phyloP scores from a whole-genome alignment of 2,888 invertebrate genomes.

The Meloe dianella region DNA sequence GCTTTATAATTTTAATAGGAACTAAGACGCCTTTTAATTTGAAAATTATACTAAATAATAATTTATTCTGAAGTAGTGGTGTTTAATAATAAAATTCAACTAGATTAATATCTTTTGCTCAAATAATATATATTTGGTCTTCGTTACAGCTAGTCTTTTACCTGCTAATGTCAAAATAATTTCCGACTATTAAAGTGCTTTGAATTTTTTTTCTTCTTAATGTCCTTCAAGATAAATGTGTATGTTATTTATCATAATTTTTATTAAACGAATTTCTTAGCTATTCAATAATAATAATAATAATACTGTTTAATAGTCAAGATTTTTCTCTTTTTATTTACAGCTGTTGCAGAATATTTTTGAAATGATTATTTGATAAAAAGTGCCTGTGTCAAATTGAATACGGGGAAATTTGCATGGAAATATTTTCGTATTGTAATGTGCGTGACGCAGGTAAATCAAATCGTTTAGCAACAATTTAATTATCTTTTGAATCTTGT shows the following conservation, averaged over 20 bases:
- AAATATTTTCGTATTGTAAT: too few species aligned
- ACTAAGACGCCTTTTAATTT: slow-evolving; percentile 1
- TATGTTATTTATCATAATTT: background rate
- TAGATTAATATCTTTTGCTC: slow-evolving; percentile 6
- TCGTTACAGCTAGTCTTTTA: slow-evolving; percentile 19
- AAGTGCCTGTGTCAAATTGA: too few species aligned
- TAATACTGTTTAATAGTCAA: too few species aligned
- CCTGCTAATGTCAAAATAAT: slow-evolving; percentile 31
- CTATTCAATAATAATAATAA: too few species aligned
- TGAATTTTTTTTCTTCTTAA: background rate
- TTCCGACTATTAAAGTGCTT: slow-evolving; percentile 23
- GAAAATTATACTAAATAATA: slow-evolving; percentile 9
- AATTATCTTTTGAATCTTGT: background rate
- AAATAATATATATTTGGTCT: slow-evolving; percentile 3
- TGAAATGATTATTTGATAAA: too few species aligned
- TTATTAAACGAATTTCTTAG: background rate
- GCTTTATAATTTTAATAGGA: slow-evolving; percentile 1
- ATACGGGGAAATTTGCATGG: too few species aligned
- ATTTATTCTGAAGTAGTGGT: background rate
- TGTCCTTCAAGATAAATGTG: background rate
- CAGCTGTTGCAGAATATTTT: too few species aligned
- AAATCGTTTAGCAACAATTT: background rate
- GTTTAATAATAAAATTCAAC: background rate
- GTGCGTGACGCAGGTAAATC: background rate
- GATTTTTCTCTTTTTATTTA: too few species aligned